phyloP scores from a whole-genome alignment of 2,888 invertebrate species.

The Cenopis cana region DNA sequence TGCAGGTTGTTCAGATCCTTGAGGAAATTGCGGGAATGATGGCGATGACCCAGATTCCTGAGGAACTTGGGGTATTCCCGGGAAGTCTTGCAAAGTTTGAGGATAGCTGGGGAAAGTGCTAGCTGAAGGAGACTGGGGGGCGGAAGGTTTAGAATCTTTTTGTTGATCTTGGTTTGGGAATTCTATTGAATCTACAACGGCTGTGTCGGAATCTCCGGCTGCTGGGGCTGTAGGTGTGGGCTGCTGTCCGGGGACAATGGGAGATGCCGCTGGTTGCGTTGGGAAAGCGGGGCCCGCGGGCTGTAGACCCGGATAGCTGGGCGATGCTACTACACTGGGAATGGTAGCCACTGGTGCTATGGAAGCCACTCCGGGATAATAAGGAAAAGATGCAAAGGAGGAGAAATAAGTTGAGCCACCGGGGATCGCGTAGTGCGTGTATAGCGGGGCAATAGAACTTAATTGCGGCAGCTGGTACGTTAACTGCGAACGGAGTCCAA shows the following conservation, averaged over 20 bases:
- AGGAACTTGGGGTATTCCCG: constrained; percentile 50
- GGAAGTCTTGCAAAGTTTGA: constrained; percentile 50
- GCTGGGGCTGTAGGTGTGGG: constrained; percentile 53
- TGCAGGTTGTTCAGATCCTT: constrained; percentile 44
- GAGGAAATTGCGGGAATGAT: constrained; percentile 51
- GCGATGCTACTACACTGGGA: constrained; percentile 45
- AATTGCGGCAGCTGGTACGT: constrained; percentile 64
- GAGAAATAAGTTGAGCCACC: constrained; percentile 42
- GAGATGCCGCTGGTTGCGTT: constrained; percentile 48
- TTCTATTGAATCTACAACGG: constrained; percentile 76
- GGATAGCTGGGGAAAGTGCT: constrained; percentile 51
- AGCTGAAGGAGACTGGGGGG: constrained; percentile 52
- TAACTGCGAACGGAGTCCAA: constrained; percentile 64
- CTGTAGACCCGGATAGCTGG: constrained; percentile 45
- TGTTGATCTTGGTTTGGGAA: constrained; percentile 55
- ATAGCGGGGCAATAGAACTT: constrained; percentile 57
- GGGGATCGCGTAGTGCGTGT: constrained; percentile 50
- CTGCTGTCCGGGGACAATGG: constrained; percentile 54
- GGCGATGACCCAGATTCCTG: constrained; percentile 41
- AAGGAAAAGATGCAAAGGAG: constrained; percentile 35
- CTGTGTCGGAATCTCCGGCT: constrained; percentile 67
- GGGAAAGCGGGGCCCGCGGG: constrained; percentile 40
- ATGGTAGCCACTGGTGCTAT: constrained; percentile 51
- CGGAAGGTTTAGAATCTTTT: constrained; percentile 50
- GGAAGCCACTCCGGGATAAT: constrained; percentile 48